Evolutionary conservation across 2,113 vertebrate genomes (phyloP).

Genomic region (Malurus cyaneus): DNA sequence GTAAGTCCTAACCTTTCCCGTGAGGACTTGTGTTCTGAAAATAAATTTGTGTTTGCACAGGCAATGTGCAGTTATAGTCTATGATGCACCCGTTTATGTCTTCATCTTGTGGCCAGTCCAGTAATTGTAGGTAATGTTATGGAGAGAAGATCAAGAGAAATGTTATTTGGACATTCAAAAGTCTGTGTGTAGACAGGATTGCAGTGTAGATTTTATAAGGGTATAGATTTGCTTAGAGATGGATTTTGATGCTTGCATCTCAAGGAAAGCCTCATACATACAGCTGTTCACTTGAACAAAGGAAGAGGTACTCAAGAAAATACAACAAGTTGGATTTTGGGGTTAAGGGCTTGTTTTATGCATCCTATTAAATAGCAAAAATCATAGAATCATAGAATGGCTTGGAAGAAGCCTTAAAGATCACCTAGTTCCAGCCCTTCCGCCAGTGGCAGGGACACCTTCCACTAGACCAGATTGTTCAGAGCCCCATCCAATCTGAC

Average conservation of each 20-base stretch:
- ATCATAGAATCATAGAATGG: background rate
- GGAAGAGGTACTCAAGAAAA: background rate
- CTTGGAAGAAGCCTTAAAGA: background rate
- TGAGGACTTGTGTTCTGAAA: background rate
- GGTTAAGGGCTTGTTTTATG: background rate
- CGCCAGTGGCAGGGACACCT: no score
- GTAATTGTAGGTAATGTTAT: background rate
- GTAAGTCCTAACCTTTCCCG: background rate
- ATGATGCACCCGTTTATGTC: background rate
- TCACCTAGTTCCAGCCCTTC: no score
- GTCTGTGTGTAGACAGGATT: background rate
- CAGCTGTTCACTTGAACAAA: background rate
- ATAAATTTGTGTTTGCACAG: background rate
- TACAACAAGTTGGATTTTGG: background rate
- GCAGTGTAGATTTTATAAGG: background rate
- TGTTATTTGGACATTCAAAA: background rate
- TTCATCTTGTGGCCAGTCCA: background rate
- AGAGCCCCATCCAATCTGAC: background rate
- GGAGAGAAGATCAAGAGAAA: background rate
- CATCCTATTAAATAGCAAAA: background rate
- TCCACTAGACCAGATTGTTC: background rate
- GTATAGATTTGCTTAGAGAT: background rate
- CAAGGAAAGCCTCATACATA: background rate
- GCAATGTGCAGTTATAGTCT: background rate
- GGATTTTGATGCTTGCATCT: background rate